A percentile compares a stretch with the other conserved stretches of the same genome.
These are phyloP conservation scores for Meghimatium bilineatum DNA, from an alignment of 2,888 invertebrate genomes.

Conservation along the genomic window DNA sequence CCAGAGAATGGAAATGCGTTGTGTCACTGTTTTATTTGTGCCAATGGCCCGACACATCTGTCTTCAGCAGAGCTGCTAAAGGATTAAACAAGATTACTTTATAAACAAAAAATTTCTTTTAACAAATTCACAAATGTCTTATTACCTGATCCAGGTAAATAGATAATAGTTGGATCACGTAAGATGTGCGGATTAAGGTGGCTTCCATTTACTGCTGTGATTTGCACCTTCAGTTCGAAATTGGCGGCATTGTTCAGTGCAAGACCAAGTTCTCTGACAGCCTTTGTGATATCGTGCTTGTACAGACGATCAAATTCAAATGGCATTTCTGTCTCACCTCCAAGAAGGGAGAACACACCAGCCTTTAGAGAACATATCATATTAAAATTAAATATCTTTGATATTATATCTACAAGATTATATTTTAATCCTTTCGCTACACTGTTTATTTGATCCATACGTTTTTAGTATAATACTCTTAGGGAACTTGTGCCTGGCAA, in stretches of 20 bases:
- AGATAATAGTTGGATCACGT: constrained; percentile 36
- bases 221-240: constrained; percentile 46
- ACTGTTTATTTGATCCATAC: too few species aligned
- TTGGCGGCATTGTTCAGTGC: constrained; percentile 45
- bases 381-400: not conserved
- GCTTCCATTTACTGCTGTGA: constrained; percentile 46
- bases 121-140: not conserved
- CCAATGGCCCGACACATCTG: too few species aligned
- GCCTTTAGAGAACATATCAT: constrained; percentile 16
- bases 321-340: constrained; percentile 50
- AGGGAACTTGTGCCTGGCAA: too few species aligned
- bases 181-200: constrained; percentile 38
- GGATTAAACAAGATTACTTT: too few species aligned
- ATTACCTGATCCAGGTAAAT: constrained; percentile 45
- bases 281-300: constrained; percentile 45
- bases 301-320: constrained; percentile 49
- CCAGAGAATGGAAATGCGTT: too few species aligned
- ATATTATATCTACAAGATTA: not conserved
- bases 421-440: not conserved
- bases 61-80: too few species aligned
- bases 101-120: not conserved
- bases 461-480: too few species aligned
- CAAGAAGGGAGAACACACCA: constrained; percentile 45
- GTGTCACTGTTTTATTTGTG: too few species aligned
- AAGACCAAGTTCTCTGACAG: constrained; percentile 43